These are phyloP conservation scores for Euzetes globulus DNA, from an alignment of 2,888 invertebrate genomes.

Conservation along the genomic window DNA sequence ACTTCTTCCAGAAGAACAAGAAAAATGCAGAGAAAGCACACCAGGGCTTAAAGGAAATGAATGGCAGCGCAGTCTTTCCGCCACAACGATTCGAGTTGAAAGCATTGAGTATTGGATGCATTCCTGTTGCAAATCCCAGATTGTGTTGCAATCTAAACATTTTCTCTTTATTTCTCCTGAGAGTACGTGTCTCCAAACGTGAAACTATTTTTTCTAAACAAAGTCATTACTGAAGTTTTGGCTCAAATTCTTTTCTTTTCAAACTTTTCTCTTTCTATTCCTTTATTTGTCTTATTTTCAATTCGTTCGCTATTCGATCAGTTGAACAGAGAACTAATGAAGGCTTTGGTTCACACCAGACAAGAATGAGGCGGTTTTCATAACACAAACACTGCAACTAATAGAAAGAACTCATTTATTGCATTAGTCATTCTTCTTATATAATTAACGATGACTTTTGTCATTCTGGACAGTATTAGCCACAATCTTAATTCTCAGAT, in stretches of 20 bases:
- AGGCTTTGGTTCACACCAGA: neutral
- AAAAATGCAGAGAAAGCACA: conserved; percentile 18
- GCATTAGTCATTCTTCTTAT: neutral
- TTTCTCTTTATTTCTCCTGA: conserved; percentile 36
- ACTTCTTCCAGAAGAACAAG: neutral
- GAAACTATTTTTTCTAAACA: conserved; percentile 55
- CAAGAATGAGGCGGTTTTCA: conserved; percentile 25
- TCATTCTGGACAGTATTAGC: neutral
- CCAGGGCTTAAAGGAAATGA: conserved; percentile 32
- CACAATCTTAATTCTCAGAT: neutral
- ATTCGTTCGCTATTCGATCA: neutral
- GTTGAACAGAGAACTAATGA: neutral
- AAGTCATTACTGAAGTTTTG: conserved; percentile 53
- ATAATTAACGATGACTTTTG: neutral
- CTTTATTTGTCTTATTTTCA: neutral
- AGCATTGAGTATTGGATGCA: conserved; percentile 12
- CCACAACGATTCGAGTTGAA: conserved; percentile 5
- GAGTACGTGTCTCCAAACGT: conserved; percentile 53
- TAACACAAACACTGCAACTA: neutral
- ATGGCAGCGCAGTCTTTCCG: conserved; percentile 25
- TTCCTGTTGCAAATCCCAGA: conserved; percentile 22
- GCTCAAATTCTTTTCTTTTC: neutral
- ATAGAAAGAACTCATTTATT: neutral
- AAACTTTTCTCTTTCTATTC: conserved; percentile 9
- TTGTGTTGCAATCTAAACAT: conserved; percentile 29